phyloP scores from a whole-genome alignment of 1,140 invertebrate species.

The Penaeus vannamei region DNA sequence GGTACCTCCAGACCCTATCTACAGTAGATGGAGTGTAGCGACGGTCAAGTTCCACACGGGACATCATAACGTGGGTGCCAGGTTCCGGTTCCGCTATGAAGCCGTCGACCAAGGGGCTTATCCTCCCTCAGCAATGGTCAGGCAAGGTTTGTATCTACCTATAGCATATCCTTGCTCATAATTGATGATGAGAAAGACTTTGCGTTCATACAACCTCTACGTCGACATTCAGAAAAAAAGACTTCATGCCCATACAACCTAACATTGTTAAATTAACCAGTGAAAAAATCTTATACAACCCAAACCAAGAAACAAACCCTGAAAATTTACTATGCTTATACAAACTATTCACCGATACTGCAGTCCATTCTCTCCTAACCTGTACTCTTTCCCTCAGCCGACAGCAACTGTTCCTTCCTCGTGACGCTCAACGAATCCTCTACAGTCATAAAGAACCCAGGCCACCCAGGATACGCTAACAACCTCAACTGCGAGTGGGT shows the following conservation, averaged over 20 bases:
- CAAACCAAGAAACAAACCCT: no score
- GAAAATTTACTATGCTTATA: no score
- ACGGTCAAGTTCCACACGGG: background rate
- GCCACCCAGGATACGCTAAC: slow-evolving; percentile 82
- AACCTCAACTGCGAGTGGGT: slow-evolving; percentile 84
- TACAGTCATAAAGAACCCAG: slow-evolving; percentile 71
- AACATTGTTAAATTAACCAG: no score
- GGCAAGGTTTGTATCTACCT: background rate
- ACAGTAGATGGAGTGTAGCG: background rate
- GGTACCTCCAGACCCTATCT: background rate
- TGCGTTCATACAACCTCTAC: no score
- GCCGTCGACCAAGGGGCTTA: background rate
- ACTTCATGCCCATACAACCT: no score
- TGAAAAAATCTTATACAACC: no score
- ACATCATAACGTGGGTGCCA: background rate
- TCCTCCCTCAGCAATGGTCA: no score
- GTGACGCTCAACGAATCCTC: slow-evolving; percentile 58
- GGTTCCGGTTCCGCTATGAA: background rate
- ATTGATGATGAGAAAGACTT: no score
- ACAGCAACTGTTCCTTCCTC: slow-evolving; percentile 52
- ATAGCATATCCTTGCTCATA: no score
- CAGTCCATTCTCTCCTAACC: background rate
- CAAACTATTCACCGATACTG: background rate
- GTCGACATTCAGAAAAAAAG: no score
- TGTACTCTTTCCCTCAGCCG: background rate